These are phyloP conservation scores for Varanus komodoensis DNA, from an alignment of 2,113 vertebrate species.

Conservation along the genomic window DNA sequence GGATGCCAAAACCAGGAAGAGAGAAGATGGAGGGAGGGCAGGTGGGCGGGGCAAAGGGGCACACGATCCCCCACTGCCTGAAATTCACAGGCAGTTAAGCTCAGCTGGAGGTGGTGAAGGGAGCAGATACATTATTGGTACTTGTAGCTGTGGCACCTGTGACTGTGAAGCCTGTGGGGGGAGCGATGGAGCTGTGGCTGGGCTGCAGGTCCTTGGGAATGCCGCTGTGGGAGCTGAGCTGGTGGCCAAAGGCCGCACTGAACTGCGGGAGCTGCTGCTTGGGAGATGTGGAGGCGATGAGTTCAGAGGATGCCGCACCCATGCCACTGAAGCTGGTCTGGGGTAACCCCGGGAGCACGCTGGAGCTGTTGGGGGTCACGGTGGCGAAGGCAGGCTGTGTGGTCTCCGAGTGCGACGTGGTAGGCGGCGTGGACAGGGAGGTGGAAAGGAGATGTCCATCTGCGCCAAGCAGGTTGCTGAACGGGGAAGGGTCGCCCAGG, in stretches of 20 bases:
- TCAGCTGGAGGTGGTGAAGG: conserved; percentile 90
- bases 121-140: conserved; percentile 90
- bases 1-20: conserved; percentile 67
- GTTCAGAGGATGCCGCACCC: conserved; percentile 85
- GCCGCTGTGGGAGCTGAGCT: conserved; percentile 97
- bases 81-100: conserved; percentile 72
- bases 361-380: conserved; percentile 84
- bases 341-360: conserved; percentile 89
- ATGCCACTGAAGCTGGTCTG: conserved; percentile 89
- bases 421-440: conserved; percentile 94
- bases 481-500: conserved; percentile 90
- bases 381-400: conserved; percentile 93
- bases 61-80: conserved; percentile 79
- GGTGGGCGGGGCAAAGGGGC: conserved; percentile 30
- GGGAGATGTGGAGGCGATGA: conserved; percentile 89
- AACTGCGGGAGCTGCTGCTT: conserved; percentile 99
- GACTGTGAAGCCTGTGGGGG: conserved; percentile 93
- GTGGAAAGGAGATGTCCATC: conserved; percentile 97
- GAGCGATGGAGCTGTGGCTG: conserved; percentile 98
- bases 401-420: conserved; percentile 91
- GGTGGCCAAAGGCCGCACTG: conserved; percentile 98
- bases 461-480: conserved; percentile 91
- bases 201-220: conserved; percentile 99
- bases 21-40: conserved; percentile 56
- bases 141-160: conserved; percentile 93